Base-by-base conservation (phyloP, 2,113 vertebrate species). In the Micronycteris hirsuta region DNA sequence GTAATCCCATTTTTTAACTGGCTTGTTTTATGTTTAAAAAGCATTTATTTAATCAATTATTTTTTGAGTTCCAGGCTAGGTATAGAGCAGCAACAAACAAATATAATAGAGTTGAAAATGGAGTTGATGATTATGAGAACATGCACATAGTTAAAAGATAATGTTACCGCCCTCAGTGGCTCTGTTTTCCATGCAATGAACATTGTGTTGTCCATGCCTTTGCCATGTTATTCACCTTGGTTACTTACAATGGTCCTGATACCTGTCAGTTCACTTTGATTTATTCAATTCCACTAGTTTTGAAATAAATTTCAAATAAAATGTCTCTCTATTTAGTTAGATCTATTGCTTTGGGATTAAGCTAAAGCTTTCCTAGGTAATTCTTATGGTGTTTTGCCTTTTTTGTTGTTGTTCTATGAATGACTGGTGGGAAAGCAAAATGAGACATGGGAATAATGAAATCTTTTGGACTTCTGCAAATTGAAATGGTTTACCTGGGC, bases 261-360 rank as follows among this genome's bases (percentile, higher is more conserved):
- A 70, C 2, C 14, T 65, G 71, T n/a, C 24, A 31, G 4, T 20
- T 92, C 15, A 71, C 26, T 89, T 93, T 85, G 19, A 85, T 91
- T 85, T 93, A 67, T n/a, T 88, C 19, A 38, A 9, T 49, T 78
- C 22, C 36, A 54, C 65, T 56, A 17, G 1, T 87, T 43, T 65
- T 36, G 49, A 95, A 93, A 86, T 67, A 33, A 20, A 82, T 89
- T 63, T 68, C 22, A 74, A 90, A 71, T 85, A 63, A 84, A 95
- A 43, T 17, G 33, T 33, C 14, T 8, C 49, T 85, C 13, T 73
- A 43, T 33, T 26, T 36, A 81, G 38, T 68, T 56, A 61, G 82
- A 88, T 68, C 58, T 76, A 3, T 26, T 65, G 56, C 36, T 91
- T 36, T 54, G 68, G 12, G 20, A 3, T 93, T 52, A 92, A 92